These are phyloP conservation scores for Megaceryle torquata DNA, from an alignment of 2,113 vertebrate genomes.

Conservation along the genomic window DNA sequence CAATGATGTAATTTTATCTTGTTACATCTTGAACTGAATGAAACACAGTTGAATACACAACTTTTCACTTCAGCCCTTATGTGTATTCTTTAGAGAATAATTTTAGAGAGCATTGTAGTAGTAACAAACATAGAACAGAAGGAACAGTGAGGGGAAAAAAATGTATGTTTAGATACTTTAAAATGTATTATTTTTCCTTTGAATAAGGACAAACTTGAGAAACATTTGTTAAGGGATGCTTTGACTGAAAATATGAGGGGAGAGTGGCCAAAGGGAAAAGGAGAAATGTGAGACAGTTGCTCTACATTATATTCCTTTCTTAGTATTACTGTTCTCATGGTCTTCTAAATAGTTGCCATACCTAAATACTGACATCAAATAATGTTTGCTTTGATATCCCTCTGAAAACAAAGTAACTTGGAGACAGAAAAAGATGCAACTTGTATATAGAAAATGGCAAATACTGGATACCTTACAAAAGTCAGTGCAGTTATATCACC, in stretches of 20 bases:
- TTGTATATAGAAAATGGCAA: neutral
- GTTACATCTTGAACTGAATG: neutral
- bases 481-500: neutral
- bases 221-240: neutral
- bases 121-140: neutral
- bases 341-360: neutral
- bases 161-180: neutral
- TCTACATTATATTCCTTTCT: neutral
- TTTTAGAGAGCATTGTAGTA: neutral
- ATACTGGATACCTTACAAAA: neutral
- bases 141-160: neutral
- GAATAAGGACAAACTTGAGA: neutral
- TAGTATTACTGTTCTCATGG: neutral
- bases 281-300: neutral
- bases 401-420: neutral
- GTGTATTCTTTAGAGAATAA: neutral
- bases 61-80: neutral
- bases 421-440: neutral
- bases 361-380: neutral
- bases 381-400: neutral
- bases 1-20: neutral
- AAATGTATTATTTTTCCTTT: neutral
- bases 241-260: neutral
- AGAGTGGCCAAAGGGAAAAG: neutral
- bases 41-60: neutral